These are phyloP conservation scores for Psilopsiagon aymara DNA, from an alignment of 2,113 vertebrate genomes.

Conservation along the genomic window DNA sequence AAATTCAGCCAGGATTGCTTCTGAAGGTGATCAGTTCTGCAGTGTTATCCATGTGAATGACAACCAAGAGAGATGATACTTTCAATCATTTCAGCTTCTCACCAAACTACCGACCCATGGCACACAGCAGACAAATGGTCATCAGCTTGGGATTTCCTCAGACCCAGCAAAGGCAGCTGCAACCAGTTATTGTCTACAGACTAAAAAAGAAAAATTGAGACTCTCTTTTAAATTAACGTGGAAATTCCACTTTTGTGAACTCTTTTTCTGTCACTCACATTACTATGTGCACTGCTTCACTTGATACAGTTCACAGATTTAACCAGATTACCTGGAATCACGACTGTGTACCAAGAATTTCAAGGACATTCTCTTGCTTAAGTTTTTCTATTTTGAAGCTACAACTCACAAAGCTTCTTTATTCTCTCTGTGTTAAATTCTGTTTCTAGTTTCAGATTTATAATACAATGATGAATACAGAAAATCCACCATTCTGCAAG, in stretches of 20 bases:
- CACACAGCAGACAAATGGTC: accelerated
- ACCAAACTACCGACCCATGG: not conserved
- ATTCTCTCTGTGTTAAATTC: not conserved
- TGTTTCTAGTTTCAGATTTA: not conserved
- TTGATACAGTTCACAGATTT: not conserved
- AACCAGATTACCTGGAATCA: not conserved
- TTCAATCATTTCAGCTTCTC: not conserved
- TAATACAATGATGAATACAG: not conserved
- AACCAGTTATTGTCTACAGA: not conserved
- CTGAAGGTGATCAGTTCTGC: not conserved
- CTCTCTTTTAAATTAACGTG: not conserved
- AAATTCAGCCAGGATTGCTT: not conserved
- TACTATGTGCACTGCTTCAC: not conserved
- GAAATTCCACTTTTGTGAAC: not conserved
- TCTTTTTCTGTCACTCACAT: not conserved
- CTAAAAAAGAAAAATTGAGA: not conserved
- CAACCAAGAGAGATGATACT: not conserved
- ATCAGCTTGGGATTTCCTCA: not conserved
- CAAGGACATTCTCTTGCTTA: not conserved
- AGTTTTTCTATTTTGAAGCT: not conserved
- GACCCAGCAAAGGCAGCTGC: accelerated
- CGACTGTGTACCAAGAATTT: not conserved
- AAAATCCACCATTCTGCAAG: not conserved
- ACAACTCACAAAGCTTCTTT: not conserved
- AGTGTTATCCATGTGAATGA: not conserved